Base-by-base conservation (phyloP, 2,888 invertebrate genomes). In the Drosophila birchii region DNA sequence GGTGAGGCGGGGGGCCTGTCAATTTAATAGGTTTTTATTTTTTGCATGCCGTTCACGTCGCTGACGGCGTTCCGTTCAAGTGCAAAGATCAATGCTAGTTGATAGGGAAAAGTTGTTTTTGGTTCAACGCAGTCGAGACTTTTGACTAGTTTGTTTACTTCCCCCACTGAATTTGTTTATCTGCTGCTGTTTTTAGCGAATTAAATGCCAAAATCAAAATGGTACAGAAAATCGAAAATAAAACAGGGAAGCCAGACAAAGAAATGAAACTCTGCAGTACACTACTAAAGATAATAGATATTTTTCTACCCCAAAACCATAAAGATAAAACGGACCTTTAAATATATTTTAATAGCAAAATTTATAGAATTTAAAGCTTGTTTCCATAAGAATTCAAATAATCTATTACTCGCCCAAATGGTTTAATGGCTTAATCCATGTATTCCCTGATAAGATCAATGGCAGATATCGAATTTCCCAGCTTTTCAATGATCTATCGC, bases 81-180 rank as follows among this genome's bases (percentile, higher is more conserved):
- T 67, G 74, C 67, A 81, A 70, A 76, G 71, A 85, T 81, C 80
- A 85, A 71, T 86, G 70, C 56, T 71, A 66, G 70, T 53, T 67
- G 76, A 80, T 76, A 75, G 63, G 63, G 54, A 74, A 71, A 74
- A 57, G 72, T 61, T 72, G 74, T 56, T 72, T 74, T 59, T 63
- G 57, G 72, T 23, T 51, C 38, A 70, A 60, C 44, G 69, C 56
- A 56, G 32, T 69, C 49, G 38, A 64, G 66, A 18, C 63, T 39
- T 67, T 68, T 68, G 67, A 69, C 69, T 67, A 45, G 32, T 70
- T 81, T 82, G 73, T 85, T 87, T 87, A 82, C 58, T 73, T 78
- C 18, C 51, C 51, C 51, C 51, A 34, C 53, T 16, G 67, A 55
- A 73, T 67, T 78, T 81, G 75, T 84, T 85, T 79, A 73, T 66